phyloP scores from a whole-genome alignment of 2,888 invertebrate genomes.

The Pegoplata infirma region DNA sequence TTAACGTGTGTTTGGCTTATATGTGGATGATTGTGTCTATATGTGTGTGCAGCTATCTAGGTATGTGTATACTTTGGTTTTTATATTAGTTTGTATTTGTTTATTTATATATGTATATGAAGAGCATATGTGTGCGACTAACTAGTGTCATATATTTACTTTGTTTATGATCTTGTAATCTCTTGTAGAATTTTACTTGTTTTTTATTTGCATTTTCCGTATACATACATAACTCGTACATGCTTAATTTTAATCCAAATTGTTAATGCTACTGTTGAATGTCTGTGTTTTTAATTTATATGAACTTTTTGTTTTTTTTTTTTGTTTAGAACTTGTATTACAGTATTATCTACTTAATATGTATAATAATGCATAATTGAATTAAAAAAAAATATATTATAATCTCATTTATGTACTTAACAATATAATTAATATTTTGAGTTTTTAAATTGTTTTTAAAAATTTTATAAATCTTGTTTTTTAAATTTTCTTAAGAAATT shows the following conservation, averaged over 20 bases:
- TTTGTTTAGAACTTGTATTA: conserved; percentile 6
- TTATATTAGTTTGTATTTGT: not conserved
- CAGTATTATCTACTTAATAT: conserved; percentile 44
- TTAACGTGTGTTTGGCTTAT: conserved; percentile 3
- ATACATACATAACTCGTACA: not conserved
- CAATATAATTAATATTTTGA: no score
- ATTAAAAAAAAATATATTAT: conserved; percentile 29
- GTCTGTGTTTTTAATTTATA: not conserved
- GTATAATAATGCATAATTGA: conserved; percentile 51
- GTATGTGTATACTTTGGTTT: not conserved
- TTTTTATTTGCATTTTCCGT: conserved; percentile 1
- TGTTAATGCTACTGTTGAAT: not conserved
- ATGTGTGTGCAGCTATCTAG: no score
- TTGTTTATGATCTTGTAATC: conserved; percentile 18
- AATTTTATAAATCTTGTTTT: no score
- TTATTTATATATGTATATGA: not conserved
- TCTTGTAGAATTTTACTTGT: no score
- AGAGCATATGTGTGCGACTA: not conserved
- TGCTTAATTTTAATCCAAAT: not conserved
- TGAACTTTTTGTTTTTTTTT: not conserved
- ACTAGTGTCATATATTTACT: not conserved
- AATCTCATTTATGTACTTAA: no score
- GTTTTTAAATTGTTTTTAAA: no score
- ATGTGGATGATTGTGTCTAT: not conserved
- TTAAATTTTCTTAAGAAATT: no score